A percentile compares a stretch with the other conserved stretches of the same genome.
These are phyloP conservation scores for Brachyptera risi DNA, from an alignment of 2,888 invertebrate genomes.

Conservation along the genomic window DNA sequence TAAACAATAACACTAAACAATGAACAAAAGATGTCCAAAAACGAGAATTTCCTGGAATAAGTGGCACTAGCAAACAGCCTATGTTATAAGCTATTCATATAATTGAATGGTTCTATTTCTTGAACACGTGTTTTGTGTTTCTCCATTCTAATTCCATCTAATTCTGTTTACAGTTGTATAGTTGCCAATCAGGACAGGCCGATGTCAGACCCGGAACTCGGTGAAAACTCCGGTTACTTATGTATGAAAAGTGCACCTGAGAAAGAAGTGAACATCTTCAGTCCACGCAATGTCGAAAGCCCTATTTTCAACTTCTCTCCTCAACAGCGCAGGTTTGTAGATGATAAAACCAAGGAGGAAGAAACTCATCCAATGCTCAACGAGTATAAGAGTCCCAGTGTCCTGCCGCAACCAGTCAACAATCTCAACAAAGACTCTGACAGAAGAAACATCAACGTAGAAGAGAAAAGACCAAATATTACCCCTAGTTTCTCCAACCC, in stretches of 20 bases:
- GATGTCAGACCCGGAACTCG: slow-evolving; percentile 22
- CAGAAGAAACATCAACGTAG: neutral
- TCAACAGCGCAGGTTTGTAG: neutral
- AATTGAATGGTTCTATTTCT: no score
- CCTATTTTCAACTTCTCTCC: slow-evolving; percentile 50
- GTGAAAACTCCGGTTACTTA: slow-evolving; percentile 55
- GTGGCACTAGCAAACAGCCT: no score
- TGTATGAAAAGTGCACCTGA: slow-evolving; percentile 54
- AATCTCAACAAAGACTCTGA: slow-evolving; percentile 22
- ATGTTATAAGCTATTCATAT: no score
- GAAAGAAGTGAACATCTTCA: slow-evolving; percentile 49
- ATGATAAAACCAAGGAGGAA: neutral
- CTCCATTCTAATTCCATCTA: neutral
- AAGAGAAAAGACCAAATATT: neutral
- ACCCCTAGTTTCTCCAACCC: slow-evolving; percentile 44
- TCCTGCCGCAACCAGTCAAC: slow-evolving; percentile 4
- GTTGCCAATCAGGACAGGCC: no score
- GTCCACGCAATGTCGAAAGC: slow-evolving; percentile 48
- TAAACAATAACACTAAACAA: no score
- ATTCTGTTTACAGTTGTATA: no score
- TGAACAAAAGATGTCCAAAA: no score
- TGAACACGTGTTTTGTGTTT: no score
- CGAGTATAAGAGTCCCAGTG: slow-evolving; percentile 4
- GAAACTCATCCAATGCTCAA: slow-evolving; percentile 28
- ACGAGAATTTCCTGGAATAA: no score